Base-by-base conservation (phyloP, 2,888 invertebrate genomes). In the Emesis furor region DNA sequence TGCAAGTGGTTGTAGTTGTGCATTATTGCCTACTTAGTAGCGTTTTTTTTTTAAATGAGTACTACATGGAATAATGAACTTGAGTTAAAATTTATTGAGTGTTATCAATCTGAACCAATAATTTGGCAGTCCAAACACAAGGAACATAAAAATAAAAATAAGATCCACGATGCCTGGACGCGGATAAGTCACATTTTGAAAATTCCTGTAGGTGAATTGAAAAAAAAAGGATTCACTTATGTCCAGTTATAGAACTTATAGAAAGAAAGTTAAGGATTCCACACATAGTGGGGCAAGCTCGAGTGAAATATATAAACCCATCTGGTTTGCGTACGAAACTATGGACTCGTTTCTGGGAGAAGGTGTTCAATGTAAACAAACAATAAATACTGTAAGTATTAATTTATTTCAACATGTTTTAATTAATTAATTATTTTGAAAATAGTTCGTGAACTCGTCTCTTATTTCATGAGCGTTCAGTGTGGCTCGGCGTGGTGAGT, bases 81-180 rank as follows among this genome's bases (percentile, higher is more conserved):
- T 37, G 35, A 37, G 35, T 37, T 37, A 37, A 37, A 37, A 2
- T n/a, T 37, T 37, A 37, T 37, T 37, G 73, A 73, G 73, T 51
- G 10, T 3, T 83, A 74, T 76, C 79, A 83, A 83, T 24, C 71
- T 24, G 74, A 83, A 59, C 76, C 76, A 32, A 65, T 80, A 68
- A 73, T 83, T 24, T 83, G 80, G 78, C 51, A 80, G 46, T 35
- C 80, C 10, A 80, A 83, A 65, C 37, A 81, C 72, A 62, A 65
- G 62, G 76, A 75, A 77, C 73, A 79, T 77, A 82, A 82, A 69
- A 76, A 76, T 73, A 81, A 82, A 24, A 24, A 24, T 24, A 24
- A 24, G 69, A 35, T 74, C 32, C 79, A 84, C 51, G 77, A 84
- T 79, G 83, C 83, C 39, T 84, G 83, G 83, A 79, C 42, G 24